A percentile compares a stretch with the other conserved stretches of the same genome.
Conservation (phyloP, 2,113 vertebrate genomes). For the Elephas maximus region DNA sequence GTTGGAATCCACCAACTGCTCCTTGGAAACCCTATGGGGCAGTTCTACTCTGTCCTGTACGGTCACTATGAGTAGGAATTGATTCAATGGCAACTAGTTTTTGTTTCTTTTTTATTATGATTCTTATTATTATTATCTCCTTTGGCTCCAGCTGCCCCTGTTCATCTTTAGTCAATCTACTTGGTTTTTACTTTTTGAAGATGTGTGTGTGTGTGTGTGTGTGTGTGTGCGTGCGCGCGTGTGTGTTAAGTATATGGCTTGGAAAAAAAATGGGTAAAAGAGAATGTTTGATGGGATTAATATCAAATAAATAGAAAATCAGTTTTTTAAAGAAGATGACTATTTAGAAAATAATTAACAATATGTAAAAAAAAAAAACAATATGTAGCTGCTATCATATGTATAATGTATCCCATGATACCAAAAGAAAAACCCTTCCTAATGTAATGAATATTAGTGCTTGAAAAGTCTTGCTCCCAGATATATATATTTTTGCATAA, state of each 20-base stretch:
- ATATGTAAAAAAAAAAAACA: too few relatives aligned
- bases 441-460: conserved; percentile 12
- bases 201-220: not conserved
- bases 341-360: not conserved
- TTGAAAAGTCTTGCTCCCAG: not conserved
- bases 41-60: not conserved
- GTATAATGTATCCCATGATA: not conserved
- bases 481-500: not conserved
- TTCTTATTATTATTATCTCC: not conserved
- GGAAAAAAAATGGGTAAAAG: conserved; percentile 1
- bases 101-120: not conserved
- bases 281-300: not conserved
- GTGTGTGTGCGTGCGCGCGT: not conserved
- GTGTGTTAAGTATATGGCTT: not conserved
- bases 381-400: not conserved
- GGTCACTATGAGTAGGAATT: not conserved
- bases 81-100: not conserved
- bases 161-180: not conserved
- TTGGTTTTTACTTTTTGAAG: not conserved
- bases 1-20: too few relatives aligned
- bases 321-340: not conserved
- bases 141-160: not conserved
- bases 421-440: not conserved
- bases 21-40: not conserved
- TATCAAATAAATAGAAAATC: conserved; percentile 22